Base-by-base conservation (phyloP, 2,797 vertebrate species). In the Schizopygopsis pylzovi region DNA sequence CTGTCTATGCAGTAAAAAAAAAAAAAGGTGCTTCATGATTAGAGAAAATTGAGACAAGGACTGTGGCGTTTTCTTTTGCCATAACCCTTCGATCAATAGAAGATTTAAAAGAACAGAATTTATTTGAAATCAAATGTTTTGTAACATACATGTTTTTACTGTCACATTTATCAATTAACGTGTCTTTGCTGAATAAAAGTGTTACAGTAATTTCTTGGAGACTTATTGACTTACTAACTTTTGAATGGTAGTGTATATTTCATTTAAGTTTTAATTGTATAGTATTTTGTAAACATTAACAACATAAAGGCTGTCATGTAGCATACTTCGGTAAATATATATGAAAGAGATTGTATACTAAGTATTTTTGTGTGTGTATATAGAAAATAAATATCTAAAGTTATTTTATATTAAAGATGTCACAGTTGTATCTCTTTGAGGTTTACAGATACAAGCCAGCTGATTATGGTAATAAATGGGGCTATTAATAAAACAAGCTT, bases 361-460 rank as follows among this genome's bases (percentile, higher is more conserved):
- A 56, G 15, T 65, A 67, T 37, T 67, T 67, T 65, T 59, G 22
- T 59, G 56, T 61, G n/a, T 59, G 56, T 59, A 3, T 59, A 4
- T 70, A 8, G 6, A 25, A 71, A 12, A 72, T 72, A 41, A 12
- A 43, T 41, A 22, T 4, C 11, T 11, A 13, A 7, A 72, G 56
- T 70, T 22, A 9, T 13, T 18, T 47, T 67, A 10, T n/a, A 33
- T 47, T 81, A 52, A 28, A 67, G 3, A 49, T 54, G 61, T 67
- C 79, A 80, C 63, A 41, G 49, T n/a, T 71, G n/a, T 43, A 71
- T 45, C 6, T 68, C 65, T 83, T 79, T 71, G 28, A 84, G 81
- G 45, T 87, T 85, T 81, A 78, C 47, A 80, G 68, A 87, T 87
- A 71, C 65, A 81, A 81, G 70, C 81, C 63, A 70, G 22, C 33